Evolutionary conservation across 2,888 invertebrate genomes (phyloP).

Genomic region (Lepeophtheirus nordmannii): DNA sequence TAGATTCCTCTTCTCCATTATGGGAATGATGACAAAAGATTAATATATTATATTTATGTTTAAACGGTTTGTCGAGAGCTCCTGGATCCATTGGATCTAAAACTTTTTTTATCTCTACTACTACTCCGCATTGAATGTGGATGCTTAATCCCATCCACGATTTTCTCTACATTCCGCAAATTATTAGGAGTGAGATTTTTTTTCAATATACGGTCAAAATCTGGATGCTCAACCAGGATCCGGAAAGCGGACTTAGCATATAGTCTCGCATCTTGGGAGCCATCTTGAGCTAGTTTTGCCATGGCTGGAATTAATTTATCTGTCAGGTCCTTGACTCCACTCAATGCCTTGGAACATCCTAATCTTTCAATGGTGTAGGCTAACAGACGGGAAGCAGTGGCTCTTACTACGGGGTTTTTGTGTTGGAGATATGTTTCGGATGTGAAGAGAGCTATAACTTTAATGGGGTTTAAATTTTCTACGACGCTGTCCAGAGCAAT

Average conservation of each 20-base stretch:
- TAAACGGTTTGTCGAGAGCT: not conserved
- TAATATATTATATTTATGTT: too few relatives aligned
- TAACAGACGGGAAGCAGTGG: constrained; percentile 62
- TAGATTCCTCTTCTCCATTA: too few relatives aligned
- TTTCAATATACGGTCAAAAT: constrained; percentile 56
- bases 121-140: not conserved
- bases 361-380: constrained; percentile 53
- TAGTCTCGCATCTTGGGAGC: constrained; percentile 64
- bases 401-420: constrained; percentile 71
- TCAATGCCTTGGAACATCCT: constrained; percentile 53
- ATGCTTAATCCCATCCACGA: constrained; percentile 40
- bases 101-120: not conserved
- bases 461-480: constrained; percentile 45
- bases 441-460: constrained; percentile 13
- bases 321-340: constrained; percentile 27
- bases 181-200: constrained; percentile 64
- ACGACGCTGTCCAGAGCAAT: constrained; percentile 65
- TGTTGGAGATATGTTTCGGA: constrained; percentile 39
- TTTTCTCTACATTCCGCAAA: constrained; percentile 67
- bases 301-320: constrained; percentile 62
- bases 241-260: constrained; percentile 62
- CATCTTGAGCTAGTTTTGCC: constrained; percentile 68
- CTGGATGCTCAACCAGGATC: constrained; percentile 49
- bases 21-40: too few relatives aligned
- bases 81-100: not conserved